Evolutionary conservation across 2,797 vertebrate species (phyloP).

Genomic region (Champsocephalus gunnari): DNA sequence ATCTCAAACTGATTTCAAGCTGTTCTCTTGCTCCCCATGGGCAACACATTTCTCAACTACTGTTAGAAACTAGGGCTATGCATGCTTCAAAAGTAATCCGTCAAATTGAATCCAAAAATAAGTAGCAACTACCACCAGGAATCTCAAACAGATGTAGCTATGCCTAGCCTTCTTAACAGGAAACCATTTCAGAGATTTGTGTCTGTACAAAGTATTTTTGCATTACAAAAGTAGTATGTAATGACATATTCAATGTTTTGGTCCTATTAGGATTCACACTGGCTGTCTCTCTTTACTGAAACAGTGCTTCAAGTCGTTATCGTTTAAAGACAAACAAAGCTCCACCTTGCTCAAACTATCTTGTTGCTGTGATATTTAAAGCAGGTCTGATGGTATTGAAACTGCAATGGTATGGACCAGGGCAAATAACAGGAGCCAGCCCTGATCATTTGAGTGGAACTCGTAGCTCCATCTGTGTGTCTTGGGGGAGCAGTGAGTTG

Average conservation of each 20-base stretch:
- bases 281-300: too few relatives aligned
- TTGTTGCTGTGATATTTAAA: conserved; percentile 7
- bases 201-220: too few relatives aligned
- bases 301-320: too few relatives aligned
- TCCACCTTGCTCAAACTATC: neutral
- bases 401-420: neutral
- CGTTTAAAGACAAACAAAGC: too few relatives aligned
- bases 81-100: conserved; percentile 13
- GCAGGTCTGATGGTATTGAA: neutral
- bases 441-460: conserved; percentile 25
- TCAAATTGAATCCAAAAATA: conserved; percentile 20
- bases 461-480: conserved; percentile 36
- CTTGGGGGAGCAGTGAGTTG: conserved; percentile 30
- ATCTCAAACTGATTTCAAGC: conserved; percentile 26
- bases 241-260: too few relatives aligned
- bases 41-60: conserved; percentile 4
- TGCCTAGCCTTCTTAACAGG: neutral
- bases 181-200: too few relatives aligned
- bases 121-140: neutral
- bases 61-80: conserved; percentile 11
- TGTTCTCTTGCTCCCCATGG: neutral
- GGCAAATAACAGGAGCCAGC: conserved; percentile 18
- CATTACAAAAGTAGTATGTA: too few relatives aligned
- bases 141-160: conserved; percentile 12
- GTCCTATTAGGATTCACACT: too few relatives aligned